Evolutionary conservation across 2,888 invertebrate genomes (phyloP).

Genomic region (Amphipoea lucens): DNA sequence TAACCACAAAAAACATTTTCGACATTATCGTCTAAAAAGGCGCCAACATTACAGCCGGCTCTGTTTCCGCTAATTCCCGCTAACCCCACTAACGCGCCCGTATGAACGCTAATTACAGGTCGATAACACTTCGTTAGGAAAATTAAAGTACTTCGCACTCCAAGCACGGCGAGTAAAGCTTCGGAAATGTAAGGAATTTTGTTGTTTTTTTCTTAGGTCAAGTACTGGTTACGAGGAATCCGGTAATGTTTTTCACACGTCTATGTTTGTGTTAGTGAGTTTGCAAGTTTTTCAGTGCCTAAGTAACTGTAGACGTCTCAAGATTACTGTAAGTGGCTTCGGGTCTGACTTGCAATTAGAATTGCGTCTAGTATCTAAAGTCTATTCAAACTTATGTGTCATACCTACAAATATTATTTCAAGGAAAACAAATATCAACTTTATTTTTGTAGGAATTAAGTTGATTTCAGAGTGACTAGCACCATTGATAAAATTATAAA

Average conservation of each 20-base stretch:
- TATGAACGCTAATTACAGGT: constrained; percentile 59
- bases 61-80: constrained; percentile 47
- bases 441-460: too few species aligned
- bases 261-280: constrained; percentile 30
- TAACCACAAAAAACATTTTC: background rate
- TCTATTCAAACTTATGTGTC: too few species aligned
- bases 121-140: constrained; percentile 65
- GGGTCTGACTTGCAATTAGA: background rate
- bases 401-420: too few species aligned
- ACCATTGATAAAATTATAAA: too few species aligned
- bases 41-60: background rate
- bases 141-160: constrained; percentile 64
- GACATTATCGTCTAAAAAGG: constrained; percentile 5
- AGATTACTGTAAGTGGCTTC: background rate
- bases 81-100: constrained; percentile 61
- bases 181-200: constrained; percentile 46
- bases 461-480: too few species aligned
- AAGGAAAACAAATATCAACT: too few species aligned
- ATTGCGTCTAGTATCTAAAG: background rate
- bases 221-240: constrained; percentile 20
- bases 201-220: background rate
- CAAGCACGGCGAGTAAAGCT: constrained; percentile 25
- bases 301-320: background rate
- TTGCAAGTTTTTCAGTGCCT: background rate
- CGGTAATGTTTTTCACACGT: constrained; percentile 49